These are phyloP conservation scores for Drosophila bifasciata DNA, from an alignment of 1,140 invertebrate species.

Conservation along the genomic window DNA sequence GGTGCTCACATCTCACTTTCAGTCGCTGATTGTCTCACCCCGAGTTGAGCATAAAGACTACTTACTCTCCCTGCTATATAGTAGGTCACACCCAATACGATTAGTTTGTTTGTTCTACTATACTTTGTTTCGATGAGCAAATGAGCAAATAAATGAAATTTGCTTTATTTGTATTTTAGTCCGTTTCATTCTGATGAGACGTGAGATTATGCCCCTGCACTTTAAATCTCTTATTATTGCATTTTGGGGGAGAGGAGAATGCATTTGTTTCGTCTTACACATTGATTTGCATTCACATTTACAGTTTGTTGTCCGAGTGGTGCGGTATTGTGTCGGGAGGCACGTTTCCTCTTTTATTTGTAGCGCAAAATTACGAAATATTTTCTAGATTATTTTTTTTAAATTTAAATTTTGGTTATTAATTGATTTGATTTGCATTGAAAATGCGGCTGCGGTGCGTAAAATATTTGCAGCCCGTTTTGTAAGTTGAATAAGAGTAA, in stretches of 20 bases:
- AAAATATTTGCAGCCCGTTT: constrained; percentile 38
- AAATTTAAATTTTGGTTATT: constrained; percentile 30
- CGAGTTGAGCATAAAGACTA: constrained; percentile 1
- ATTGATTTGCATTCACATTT: constrained; percentile 41
- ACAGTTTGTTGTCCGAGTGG: constrained; percentile 29
- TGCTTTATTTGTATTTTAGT: constrained; percentile 21
- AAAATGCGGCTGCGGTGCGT: constrained; percentile 48
- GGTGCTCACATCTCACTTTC: constrained; percentile 1
- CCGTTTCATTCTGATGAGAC: constrained; percentile 12
- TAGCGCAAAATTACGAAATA: constrained; percentile 46
- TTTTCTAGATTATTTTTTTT: constrained; percentile 9
- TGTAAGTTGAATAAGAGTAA: constrained; percentile 48
- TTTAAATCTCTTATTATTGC: constrained; percentile 40
- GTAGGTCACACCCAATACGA: constrained; percentile 10
- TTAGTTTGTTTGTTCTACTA: too few relatives aligned
- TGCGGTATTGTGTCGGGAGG: too few relatives aligned
- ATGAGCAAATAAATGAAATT: constrained; percentile 31
- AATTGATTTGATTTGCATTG: constrained; percentile 6
- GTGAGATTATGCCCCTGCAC: constrained; percentile 9
- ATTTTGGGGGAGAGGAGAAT: constrained; percentile 2
- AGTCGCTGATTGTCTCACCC: constrained; percentile 17
- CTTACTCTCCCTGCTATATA: constrained; percentile 8
- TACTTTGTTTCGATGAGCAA: constrained; percentile 35
- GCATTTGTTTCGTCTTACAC: constrained; percentile 29
- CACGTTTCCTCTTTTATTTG: constrained; percentile 27